Base-by-base conservation (phyloP, 2,888 invertebrate species). In the Meta bourneti region DNA sequence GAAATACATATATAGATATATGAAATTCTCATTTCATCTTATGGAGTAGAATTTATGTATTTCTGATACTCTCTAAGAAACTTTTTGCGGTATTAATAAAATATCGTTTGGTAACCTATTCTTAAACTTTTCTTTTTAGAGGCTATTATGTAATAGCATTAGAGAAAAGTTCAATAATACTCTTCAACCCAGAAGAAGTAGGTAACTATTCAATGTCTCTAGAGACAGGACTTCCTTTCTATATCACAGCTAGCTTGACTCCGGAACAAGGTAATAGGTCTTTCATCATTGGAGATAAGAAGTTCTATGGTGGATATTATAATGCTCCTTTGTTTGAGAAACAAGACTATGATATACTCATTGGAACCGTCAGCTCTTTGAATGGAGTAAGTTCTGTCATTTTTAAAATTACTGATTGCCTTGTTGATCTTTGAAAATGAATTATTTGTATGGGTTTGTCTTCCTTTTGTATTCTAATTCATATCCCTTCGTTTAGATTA, bases 171-270 rank as follows among this genome's bases (percentile, higher is more conserved):
- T 93, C 94, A 20, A 94, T 96, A 87, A 96, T 95, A 93, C 96
- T 96, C 34, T 97, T 96, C 94, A 96, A 96, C 93, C 95, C 95
- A 88, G 96, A 96, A 69, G 96, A 95, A 84, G 95, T 97, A 19
- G 96, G 96, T n/a, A 96, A 96, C 94, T 97, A 96, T 95, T 95
- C 96, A 89, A 96, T 96, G 94, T 97, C 98, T 0, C 95, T 95
- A 84, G 96, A 96, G 74, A 96, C 97, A 92, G 97, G 97, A 0
- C 94, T 97, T 6, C 96, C 97, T 4, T 98, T 97, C 94, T 98
- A 98, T 94, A 97, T 98, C 54, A 96, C 98, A 7, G 98, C 97
- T 0, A 97, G 98, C 95, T 95, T 98, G 92, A 96, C 96, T 87
- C 96, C 97, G 71, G 93, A 95, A 94, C 96, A 96, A 93, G 96